Base-by-base conservation (phyloP, 2,888 invertebrate genomes). In the Erynnis tages region DNA sequence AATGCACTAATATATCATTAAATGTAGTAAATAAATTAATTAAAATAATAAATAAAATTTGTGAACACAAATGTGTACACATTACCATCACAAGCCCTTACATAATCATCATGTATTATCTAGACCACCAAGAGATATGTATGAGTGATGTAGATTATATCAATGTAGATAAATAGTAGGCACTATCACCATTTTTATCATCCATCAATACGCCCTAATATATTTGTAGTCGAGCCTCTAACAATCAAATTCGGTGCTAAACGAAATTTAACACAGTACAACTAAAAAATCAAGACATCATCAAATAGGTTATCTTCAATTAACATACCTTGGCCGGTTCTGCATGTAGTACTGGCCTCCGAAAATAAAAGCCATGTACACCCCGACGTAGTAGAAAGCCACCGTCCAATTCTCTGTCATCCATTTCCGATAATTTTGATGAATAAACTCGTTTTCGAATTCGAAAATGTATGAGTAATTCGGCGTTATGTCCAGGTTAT, bases 381-480 rank as follows among this genome's bases (percentile, higher is more conserved):
- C 91, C 60, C 96, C 96, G 60, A 95, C 91, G 76, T 94, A 95
- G 73, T 97, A 97, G 85, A 98, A 97, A 50, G 96, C 96, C 75
- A 95, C 93, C 53, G 96, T 97, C 99, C 99, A 99, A 83, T 99
- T 97, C 70, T 96, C 94, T 63, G 94, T 93, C 97, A 99, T 98
- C 97, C 98, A 98, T 87, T 94, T 93, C 76, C 95, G 93, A 66
- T 96, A 96, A 66, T 94, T 93, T 69, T 94, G 93, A 75, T 97
- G 96, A 74, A 96, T 95, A 84, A 98, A 99, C 76, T 96, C 94
- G 77, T 95, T 95, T 90, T 99, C 99, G 76, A 98, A 98, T 73
- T 96, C 95, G 89, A 99, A 97, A 77, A 97, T 93, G 82, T 97
- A 96, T 35, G 97, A 96, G 85, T 98, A 97, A 86, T 98, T 98